phyloP scores from a whole-genome alignment of 2,113 vertebrate genomes.

The Prietella phreatophila region DNA sequence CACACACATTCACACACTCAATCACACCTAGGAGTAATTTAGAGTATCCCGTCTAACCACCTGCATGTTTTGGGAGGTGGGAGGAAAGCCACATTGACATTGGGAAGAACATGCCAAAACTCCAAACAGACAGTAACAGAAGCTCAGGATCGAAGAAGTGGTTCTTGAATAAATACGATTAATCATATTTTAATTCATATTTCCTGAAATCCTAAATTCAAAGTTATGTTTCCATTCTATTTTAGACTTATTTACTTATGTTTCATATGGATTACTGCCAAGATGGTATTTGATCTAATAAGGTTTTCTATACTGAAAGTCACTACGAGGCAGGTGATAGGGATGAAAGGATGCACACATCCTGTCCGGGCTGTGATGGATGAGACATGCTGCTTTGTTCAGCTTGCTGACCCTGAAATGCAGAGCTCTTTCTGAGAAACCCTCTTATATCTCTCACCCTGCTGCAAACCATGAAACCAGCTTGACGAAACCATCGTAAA shows the following conservation, averaged over 20 bases:
- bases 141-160: neutral
- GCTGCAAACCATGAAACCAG: conserved; percentile 10
- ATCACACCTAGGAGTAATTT: neutral
- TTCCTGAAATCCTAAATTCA: neutral
- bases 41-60: neutral
- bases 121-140: neutral
- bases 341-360: conserved; percentile 24
- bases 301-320: conserved; percentile 22
- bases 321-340: conserved; percentile 18
- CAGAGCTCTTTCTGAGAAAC: conserved; percentile 8
- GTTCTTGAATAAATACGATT: neutral
- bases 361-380: conserved; percentile 30
- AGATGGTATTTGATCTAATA: neutral
- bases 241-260: neutral
- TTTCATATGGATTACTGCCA: neutral
- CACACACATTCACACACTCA: neutral
- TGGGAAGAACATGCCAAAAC: neutral
- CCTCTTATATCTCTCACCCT: neutral
- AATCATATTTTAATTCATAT: neutral
- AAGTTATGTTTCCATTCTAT: neutral
- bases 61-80: neutral
- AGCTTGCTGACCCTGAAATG: conserved; percentile 27
- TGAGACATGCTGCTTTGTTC: conserved; percentile 12
- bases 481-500: conserved; percentile 23
- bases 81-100: neutral